These are phyloP conservation scores for Thecophora atra DNA, from an alignment of 2,888 invertebrate species.

Conservation along the genomic window DNA sequence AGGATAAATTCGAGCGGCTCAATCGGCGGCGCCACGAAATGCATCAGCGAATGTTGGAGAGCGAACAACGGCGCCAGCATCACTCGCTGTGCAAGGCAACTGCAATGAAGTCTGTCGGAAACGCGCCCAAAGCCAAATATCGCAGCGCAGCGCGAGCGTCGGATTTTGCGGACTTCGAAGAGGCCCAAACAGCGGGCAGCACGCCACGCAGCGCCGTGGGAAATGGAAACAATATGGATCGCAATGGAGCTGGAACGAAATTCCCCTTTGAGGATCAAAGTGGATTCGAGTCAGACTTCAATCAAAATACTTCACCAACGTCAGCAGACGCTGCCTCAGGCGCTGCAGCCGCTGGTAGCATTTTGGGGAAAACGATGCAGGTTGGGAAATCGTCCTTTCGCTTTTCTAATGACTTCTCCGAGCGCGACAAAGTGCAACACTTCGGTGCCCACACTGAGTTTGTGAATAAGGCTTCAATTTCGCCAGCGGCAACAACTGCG, in stretches of 20 bases:
- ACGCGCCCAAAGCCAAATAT: conserved; percentile 5
- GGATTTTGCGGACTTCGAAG: conserved; percentile 55
- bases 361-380: conserved; percentile 21
- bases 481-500: conserved; percentile 29
- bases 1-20: conserved; percentile 65
- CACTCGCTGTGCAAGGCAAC: conserved; percentile 47
- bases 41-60: conserved; percentile 65
- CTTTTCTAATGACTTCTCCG: conserved; percentile 74
- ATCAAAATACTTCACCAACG: conserved; percentile 58
- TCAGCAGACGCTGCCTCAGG: conserved; percentile 60
- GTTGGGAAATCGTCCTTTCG: conserved; percentile 65
- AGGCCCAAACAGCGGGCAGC: conserved; percentile 61
- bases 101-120: conserved; percentile 22
- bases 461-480: background rate
- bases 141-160: conserved; percentile 44
- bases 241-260: conserved; percentile 48
- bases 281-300: conserved; percentile 66
- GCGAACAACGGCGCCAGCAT: conserved; percentile 59
- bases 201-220: conserved; percentile 56
- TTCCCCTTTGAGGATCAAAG: conserved; percentile 63
- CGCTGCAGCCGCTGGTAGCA: conserved; percentile 51
- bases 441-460: conserved; percentile 34
- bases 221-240: conserved; percentile 39
- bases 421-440: conserved; percentile 56
- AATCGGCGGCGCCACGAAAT: conserved; percentile 64